Evolutionary conservation across 2,797 vertebrate species (phyloP), one percentile per base, ranked within the genome.

Genomic region (Coregonus sp.): DNA sequence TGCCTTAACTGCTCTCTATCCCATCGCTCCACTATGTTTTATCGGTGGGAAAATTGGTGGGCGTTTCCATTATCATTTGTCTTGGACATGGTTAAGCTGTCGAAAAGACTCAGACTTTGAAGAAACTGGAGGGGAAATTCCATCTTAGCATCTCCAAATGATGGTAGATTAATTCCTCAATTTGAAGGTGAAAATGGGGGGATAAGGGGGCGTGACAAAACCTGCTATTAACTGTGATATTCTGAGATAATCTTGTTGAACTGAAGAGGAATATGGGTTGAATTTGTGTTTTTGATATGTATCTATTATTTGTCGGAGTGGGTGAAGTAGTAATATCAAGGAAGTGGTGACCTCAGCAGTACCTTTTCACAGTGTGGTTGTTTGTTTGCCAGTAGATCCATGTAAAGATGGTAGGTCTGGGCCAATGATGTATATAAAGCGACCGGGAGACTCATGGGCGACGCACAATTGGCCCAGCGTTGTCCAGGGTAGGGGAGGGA

Each of bases 91-190:
- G 79, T 14, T n/a, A 5, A 68, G 29, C 56, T 77, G 68, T 76
- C 50, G 75, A 85, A 86, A 79, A 51, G 47, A 40, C 25, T 15
- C 20, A 25, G 20, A 51, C 59, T 66, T 66, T 6, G 20, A 68
- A 68, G 31, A 18, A 37, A 59, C 12, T 12, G 12, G 7, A 15
- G 51, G 14, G 52, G 29, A 29, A n/a, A 47, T 70, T 56, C 29
- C 72, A 18, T 37, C 56, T 78, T 80, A 77, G 68, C 68, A 47
- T 79, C 77, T 52, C 78, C 83, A 82, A 78, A 78, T 75, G 15
- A 76, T 72, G 31, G 14, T 35, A 40, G 16, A 31, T 61, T 65
- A 65, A 77, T 78, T 82, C 54, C 61, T 82, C 81, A 81, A 67
- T 56, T 25, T 31, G 59, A 29, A 63, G 59, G 5, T 25, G 59